phyloP scores from a whole-genome alignment of 2,113 vertebrate genomes.

The Actenoides hombroni region DNA sequence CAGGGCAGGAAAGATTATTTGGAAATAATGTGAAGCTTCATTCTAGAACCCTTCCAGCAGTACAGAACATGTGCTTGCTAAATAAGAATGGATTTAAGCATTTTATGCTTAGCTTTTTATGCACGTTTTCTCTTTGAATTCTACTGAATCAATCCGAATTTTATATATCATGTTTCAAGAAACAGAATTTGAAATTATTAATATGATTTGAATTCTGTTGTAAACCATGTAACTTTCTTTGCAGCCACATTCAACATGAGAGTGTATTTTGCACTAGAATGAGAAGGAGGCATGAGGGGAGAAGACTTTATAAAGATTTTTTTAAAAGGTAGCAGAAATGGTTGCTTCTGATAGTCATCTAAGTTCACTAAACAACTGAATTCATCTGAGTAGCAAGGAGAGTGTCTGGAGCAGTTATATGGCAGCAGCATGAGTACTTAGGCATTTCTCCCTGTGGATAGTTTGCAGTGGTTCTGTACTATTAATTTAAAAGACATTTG shows the following conservation, averaged over 20 bases:
- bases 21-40: background rate
- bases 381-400: background rate
- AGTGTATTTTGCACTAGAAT: background rate
- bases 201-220: background rate
- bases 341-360: background rate
- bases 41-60: background rate
- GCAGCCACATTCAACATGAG: background rate
- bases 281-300: background rate
- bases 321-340: background rate
- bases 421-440: background rate
- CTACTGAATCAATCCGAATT: background rate
- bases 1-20: background rate
- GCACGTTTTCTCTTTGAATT: background rate
- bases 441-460: background rate
- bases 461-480: background rate
- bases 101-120: background rate
- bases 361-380: background rate
- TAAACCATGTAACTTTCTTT: background rate
- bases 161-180: background rate
- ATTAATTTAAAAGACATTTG: constrained; percentile 30
- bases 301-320: constrained; percentile 32
- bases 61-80: background rate
- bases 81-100: background rate
- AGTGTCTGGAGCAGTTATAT: background rate
- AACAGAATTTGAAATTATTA: background rate